Conservation (phyloP, 2,888 invertebrate genomes). For the Trachelus troglodyta region DNA sequence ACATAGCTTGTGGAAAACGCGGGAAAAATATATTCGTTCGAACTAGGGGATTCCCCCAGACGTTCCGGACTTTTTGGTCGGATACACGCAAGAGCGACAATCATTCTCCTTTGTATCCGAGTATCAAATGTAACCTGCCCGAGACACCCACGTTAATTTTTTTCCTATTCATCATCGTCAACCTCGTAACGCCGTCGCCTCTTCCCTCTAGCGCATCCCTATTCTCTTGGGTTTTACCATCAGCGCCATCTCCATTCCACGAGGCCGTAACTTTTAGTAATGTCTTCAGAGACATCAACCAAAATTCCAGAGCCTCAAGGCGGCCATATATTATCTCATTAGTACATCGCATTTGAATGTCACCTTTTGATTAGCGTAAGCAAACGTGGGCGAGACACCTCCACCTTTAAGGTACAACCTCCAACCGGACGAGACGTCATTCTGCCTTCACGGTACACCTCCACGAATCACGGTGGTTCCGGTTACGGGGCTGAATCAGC, state of each 20-base stretch:
- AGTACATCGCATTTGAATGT: constrained; percentile 23
- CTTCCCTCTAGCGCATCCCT: neutral
- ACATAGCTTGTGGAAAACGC: neutral
- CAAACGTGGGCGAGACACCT: constrained; percentile 18
- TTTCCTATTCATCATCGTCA: neutral
- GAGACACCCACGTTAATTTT: neutral
- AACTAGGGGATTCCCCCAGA: neutral
- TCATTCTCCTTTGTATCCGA: neutral
- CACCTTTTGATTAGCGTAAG: constrained; percentile 24
- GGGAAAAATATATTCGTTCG: neutral
- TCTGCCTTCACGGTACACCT: neutral
- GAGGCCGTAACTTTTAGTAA: neutral
- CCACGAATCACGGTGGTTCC: neutral
- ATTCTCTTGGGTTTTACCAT: neutral
- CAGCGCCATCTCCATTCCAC: neutral
- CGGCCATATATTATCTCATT: constrained; percentile 27
- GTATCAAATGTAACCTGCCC: neutral
- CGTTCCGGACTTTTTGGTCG: neutral
- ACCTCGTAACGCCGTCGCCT: neutral
- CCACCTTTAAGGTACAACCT: neutral
- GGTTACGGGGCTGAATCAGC: neutral
- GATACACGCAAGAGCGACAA: neutral
- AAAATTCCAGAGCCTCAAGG: constrained; percentile 13
- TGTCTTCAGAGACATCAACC: neutral
- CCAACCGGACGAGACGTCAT: neutral